These are phyloP conservation scores for Clupea harengus DNA, from an alignment of 2,113 vertebrate genomes.

Conservation along the genomic window DNA sequence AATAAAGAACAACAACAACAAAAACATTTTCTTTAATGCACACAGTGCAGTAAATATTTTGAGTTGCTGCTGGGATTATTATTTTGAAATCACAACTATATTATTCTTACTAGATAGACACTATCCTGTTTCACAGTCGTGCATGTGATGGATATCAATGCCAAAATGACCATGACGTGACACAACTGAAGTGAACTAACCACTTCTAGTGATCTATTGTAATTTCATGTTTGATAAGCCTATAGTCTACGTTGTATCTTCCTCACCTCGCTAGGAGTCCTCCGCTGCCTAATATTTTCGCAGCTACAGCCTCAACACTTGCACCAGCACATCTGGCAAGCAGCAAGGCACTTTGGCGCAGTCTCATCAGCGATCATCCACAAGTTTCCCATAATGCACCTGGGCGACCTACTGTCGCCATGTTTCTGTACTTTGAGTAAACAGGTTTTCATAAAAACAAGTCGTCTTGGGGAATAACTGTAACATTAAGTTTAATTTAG, in stretches of 20 bases:
- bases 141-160: background rate
- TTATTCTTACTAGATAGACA: too few relatives aligned
- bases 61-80: too few relatives aligned
- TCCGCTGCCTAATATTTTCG: background rate
- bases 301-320: background rate
- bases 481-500: conserved; percentile 35
- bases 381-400: conserved; percentile 24
- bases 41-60: too few relatives aligned
- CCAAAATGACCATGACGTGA: background rate
- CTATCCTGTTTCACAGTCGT: too few relatives aligned
- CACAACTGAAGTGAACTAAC: background rate
- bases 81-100: too few relatives aligned
- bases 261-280: background rate
- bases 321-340: background rate
- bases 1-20: too few relatives aligned
- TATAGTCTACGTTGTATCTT: background rate
- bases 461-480: background rate
- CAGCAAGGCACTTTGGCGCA: background rate
- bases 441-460: conserved; percentile 8
- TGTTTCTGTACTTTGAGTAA: conserved; percentile 27
- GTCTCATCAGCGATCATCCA: background rate
- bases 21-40: too few relatives aligned
- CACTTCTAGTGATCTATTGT: background rate
- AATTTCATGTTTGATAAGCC: background rate
- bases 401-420: background rate